Conservation (phyloP, 2,888 invertebrate species). For the Pristionchus arcanus region DNA sequence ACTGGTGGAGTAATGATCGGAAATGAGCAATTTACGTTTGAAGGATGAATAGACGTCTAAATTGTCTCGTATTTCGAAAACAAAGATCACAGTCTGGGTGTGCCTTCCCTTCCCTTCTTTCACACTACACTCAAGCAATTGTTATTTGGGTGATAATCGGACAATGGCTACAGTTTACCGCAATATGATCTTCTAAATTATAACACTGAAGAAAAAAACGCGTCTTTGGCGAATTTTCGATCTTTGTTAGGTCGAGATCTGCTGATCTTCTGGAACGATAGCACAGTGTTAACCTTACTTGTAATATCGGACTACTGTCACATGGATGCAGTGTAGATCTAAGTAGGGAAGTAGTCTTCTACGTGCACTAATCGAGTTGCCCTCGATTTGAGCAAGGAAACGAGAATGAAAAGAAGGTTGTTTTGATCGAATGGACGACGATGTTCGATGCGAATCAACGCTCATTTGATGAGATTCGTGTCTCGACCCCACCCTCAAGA, state of each 20-base stretch:
- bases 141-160: background rate
- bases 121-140: conserved; percentile 12
- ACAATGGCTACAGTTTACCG: conserved; percentile 27
- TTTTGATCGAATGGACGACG: conserved; percentile 19
- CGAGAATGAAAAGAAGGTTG: background rate
- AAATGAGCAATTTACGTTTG: background rate
- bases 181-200: background rate
- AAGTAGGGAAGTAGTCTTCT: background rate
- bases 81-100: background rate
- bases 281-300: no score
- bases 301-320: no score
- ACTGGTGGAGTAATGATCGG: background rate
- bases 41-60: background rate
- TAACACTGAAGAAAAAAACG: background rate
- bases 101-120: background rate
- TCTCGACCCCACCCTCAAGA: background rate
- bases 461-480: background rate
- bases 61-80: background rate
- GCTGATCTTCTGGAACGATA: background rate
- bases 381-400: conserved; percentile 15
- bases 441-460: background rate
- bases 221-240: background rate
- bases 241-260: background rate
- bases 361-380: background rate
- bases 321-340: background rate